Evolutionary conservation across 1,140 invertebrate species (phyloP).

Genomic region (Tetramorium alpestre): DNA sequence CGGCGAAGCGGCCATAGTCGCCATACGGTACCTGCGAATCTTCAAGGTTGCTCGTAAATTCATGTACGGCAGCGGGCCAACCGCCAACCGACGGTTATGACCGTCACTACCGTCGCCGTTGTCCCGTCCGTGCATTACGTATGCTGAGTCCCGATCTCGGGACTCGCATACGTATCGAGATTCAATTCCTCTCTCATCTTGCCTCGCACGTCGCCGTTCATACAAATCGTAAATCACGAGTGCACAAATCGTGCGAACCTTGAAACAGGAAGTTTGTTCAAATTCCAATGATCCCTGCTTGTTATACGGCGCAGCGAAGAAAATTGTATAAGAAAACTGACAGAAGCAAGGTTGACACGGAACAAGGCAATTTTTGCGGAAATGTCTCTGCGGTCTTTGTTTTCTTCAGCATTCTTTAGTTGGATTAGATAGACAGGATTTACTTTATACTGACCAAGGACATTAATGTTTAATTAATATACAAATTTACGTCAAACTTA

Average conservation of each 20-base stretch:
- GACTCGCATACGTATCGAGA: conserved; percentile 19
- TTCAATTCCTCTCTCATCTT: conserved; percentile 30
- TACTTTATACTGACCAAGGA: neutral
- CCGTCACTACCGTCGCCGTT: conserved; percentile 9
- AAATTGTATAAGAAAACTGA: neutral
- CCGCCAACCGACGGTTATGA: conserved; percentile 48
- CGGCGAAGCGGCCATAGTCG: neutral
- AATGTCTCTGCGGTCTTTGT: neutral
- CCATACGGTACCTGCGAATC: conserved; percentile 69
- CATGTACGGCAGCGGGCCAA: conserved; percentile 34
- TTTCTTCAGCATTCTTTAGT: neutral
- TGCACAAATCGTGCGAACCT: conserved; percentile 6
- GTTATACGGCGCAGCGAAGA: neutral
- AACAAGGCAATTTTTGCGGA: neutral
- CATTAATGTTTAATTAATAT: neutral
- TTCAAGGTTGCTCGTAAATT: conserved; percentile 75
- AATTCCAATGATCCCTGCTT: neutral
- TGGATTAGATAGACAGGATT: neutral
- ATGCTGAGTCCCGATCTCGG: conserved; percentile 47
- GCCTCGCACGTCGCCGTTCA: neutral
- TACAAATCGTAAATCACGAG: conserved; percentile 9
- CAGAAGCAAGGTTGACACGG: neutral
- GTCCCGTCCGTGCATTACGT: conserved; percentile 51
- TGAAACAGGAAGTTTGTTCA: neutral
- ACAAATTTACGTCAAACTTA: neutral